Conservation (phyloP, 2,888 invertebrate species). For the Nephrotoma flavescens region DNA sequence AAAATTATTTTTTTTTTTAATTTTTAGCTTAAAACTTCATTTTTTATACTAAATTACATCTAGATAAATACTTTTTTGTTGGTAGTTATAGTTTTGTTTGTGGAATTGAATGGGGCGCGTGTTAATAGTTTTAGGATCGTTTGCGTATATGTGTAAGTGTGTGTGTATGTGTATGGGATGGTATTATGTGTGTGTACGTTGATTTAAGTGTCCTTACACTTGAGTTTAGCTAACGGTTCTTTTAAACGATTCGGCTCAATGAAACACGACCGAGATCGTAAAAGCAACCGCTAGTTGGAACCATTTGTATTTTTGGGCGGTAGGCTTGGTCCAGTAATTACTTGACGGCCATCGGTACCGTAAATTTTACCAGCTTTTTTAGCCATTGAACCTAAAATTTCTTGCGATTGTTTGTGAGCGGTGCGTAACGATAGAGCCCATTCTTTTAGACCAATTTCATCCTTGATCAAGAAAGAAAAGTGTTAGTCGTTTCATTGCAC, state of each 20-base stretch:
- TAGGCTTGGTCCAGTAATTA: constrained; percentile 11
- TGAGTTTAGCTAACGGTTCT: constrained; percentile 14
- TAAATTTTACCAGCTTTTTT: constrained; percentile 98
- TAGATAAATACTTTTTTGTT: constrained; percentile 1
- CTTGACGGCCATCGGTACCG: constrained; percentile 48
- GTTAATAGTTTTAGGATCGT: not conserved
- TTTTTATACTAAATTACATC: not conserved
- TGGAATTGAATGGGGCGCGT: not conserved
- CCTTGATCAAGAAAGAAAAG: constrained; percentile 37
- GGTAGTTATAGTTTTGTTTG: not conserved
- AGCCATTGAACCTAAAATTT: constrained; percentile 93
- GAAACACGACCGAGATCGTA: constrained; percentile 19
- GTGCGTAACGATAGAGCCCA: constrained; percentile 93
- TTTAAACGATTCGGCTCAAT: constrained; percentile 18
- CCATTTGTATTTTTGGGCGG: constrained; percentile 15
- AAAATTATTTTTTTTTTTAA: not conserved
- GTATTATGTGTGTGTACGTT: not conserved
- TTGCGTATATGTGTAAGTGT: not conserved
- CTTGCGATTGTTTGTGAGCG: constrained; percentile 91
- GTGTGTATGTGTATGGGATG: too few relatives aligned
- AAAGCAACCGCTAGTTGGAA: constrained; percentile 16
- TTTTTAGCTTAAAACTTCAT: not conserved
- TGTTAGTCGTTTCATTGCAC: not conserved
- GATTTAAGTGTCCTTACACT: constrained; percentile 16
- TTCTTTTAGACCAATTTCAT: constrained; percentile 97